Conservation (phyloP, 2,797 vertebrate genomes). For the Thamnophis elegans region DNA sequence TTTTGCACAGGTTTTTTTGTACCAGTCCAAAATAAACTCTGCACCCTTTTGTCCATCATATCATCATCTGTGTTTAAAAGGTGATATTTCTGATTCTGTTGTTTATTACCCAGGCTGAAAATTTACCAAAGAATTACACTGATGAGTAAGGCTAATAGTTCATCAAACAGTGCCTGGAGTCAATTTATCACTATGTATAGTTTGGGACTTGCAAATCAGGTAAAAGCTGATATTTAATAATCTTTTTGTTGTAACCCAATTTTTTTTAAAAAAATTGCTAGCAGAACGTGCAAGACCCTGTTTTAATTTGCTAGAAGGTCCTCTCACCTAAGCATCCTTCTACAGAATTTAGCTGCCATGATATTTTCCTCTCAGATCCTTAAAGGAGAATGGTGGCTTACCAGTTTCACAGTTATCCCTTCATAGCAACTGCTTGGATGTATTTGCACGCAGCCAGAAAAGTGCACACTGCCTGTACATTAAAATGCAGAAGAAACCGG, state of each 20-base stretch:
- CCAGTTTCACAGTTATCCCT: not conserved
- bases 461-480: not conserved
- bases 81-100: not conserved
- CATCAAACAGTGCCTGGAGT: not conserved
- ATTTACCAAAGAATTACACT: not conserved
- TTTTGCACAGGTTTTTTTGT: not conserved
- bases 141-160: not conserved
- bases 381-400: not conserved
- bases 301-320: not conserved
- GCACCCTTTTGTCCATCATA: not conserved
- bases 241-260: not conserved
- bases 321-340: not conserved
- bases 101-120: not conserved
- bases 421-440: not conserved
- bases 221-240: slow-evolving; percentile 1
- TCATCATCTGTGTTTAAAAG: not conserved
- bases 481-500: not conserved
- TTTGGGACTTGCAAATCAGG: not conserved
- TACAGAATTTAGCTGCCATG: not conserved
- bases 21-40: not conserved
- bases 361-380: not conserved
- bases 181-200: not conserved
- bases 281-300: not conserved
- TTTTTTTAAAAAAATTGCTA: not conserved
- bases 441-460: not conserved